A percentile compares a stretch with the other conserved stretches of the same genome.
Conservation (phyloP, 2,113 vertebrate species). For the Phyllopteryx taeniolatus region DNA sequence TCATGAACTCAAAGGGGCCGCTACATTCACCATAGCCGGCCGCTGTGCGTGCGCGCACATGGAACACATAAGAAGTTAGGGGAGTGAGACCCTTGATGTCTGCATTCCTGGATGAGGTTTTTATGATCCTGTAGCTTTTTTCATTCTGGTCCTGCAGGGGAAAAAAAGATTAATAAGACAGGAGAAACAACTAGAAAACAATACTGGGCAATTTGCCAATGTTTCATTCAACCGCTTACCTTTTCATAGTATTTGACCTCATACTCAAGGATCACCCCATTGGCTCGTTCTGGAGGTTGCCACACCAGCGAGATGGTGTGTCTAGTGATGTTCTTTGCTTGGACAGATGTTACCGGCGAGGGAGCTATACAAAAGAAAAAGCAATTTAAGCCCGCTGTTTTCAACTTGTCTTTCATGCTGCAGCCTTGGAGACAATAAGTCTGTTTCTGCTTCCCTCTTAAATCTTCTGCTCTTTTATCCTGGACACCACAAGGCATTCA, state of each 20-base stretch:
- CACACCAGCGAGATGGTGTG: constrained; percentile 92
- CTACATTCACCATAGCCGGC: constrained; percentile 97
- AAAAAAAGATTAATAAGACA: not conserved
- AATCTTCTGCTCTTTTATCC: constrained; percentile 42
- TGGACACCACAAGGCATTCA: constrained; percentile 36
- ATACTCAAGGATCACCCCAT: constrained; percentile 96
- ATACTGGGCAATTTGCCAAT: not conserved
- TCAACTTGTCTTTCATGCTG: constrained; percentile 16
- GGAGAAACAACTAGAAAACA: not conserved
- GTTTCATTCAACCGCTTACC: constrained; percentile 68
- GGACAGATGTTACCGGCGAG: constrained; percentile 87
- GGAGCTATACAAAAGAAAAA: constrained; percentile 76
- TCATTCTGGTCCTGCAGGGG: constrained; percentile 90
- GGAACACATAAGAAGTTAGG: constrained; percentile 93
- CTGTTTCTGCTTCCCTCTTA: constrained; percentile 39
- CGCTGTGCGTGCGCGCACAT: constrained; percentile 91
- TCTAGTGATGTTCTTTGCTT: constrained; percentile 93
- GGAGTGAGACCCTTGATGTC: constrained; percentile 95
- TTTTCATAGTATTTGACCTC: constrained; percentile 99
- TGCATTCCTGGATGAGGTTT: constrained; percentile 83
- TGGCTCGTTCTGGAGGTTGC: constrained; percentile 92
- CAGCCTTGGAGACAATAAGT: constrained; percentile 29
- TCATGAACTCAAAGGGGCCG: constrained; percentile 91
- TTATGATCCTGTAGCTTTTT: constrained; percentile 93
- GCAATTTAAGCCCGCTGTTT: constrained; percentile 16